Base-by-base conservation (phyloP, 2,888 invertebrate genomes). In the Stenchaetothrips biformis region DNA sequence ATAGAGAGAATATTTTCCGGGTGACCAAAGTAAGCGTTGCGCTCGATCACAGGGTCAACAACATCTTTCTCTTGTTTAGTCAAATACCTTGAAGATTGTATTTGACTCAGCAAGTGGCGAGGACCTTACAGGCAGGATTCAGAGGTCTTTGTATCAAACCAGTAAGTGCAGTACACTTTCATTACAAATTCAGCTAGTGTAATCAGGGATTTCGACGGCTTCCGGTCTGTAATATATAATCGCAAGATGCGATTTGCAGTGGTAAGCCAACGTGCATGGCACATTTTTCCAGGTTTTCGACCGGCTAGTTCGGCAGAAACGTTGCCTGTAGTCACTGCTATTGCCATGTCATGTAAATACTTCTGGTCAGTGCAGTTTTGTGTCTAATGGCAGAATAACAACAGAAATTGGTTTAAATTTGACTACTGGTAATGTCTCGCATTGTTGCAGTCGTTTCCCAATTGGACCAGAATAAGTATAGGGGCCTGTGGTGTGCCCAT, bases 401-500 rank as follows among this genome's bases (percentile, higher is more conserved):
- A 49, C 11, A 49, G 49, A 49, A n/a, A 78, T 78, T 4, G 49
- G 48, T 1, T 27, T 27, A 27, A 37, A 78, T 48, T 78, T 37
- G 7, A 78, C 78, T 4, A 78, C 78, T 11, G 78, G 78, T 11
- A 25, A n/a, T 13, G 48, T 27, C 49, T 78, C 78, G 37, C 78
- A 78, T 21, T n/a, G n/a, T 78, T 78, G 78, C 21, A 78, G 78
- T 25, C 49, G 21, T 49, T 27, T 78, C 7, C 78, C 78, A 7
- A 78, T 78, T 78, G 78, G 21, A 37, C 78, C 78, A 3, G 78
- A 78, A 37, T 48, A 27, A 49, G n/a, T 48, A 13, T 49, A 49
- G 78, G 78, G 78, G 25, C 78, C 78, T 7, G 78, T 25, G n/a
- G 9, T 78, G n/a, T 78, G 78, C 48, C 78, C 78, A 78, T 78